Evolutionary conservation across 2,888 invertebrate species (phyloP).

Genomic region (Vanessa cardui): DNA sequence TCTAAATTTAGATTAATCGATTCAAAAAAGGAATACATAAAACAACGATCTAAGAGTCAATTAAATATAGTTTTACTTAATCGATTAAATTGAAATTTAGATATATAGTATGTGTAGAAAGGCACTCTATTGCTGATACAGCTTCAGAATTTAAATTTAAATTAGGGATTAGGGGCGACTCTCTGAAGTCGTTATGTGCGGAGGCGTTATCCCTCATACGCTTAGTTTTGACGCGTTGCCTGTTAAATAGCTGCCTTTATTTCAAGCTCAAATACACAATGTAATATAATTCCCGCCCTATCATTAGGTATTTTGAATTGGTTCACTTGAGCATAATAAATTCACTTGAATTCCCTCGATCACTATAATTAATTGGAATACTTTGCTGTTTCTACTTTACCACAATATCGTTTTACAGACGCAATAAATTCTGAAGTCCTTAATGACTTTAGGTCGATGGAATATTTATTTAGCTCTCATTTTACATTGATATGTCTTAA

Average conservation of each 20-base stretch:
- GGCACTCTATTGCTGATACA: neutral
- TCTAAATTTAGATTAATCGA: neutral
- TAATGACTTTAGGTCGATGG: neutral
- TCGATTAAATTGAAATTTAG: neutral
- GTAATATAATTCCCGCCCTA: conserved; percentile 10
- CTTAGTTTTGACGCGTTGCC: conserved; percentile 7
- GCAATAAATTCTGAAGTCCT: conserved; percentile 14
- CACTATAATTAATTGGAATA: conserved; percentile 37
- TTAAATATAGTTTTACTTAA: no score
- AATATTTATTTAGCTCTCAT: no score
- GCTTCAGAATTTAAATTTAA: conserved; percentile 6
- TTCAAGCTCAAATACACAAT: neutral
- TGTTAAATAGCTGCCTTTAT: conserved; percentile 5
- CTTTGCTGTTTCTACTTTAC: conserved; percentile 22
- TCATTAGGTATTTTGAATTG: conserved; percentile 23
- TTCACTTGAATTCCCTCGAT: conserved; percentile 27
- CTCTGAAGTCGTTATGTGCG: conserved; percentile 1
- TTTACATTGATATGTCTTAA: no score
- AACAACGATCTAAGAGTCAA: neutral
- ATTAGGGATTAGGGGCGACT: conserved; percentile 5
- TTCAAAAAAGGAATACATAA: no score
- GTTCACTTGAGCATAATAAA: conserved; percentile 24
- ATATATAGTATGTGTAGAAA: neutral
- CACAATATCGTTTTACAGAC: conserved; percentile 14
- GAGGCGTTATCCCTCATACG: conserved; percentile 1